A percentile compares a stretch with the other conserved stretches of the same genome.
These are phyloP conservation scores for Rhabdomys dilectus DNA, from an alignment of 2,113 vertebrate species.

Conservation along the genomic window DNA sequence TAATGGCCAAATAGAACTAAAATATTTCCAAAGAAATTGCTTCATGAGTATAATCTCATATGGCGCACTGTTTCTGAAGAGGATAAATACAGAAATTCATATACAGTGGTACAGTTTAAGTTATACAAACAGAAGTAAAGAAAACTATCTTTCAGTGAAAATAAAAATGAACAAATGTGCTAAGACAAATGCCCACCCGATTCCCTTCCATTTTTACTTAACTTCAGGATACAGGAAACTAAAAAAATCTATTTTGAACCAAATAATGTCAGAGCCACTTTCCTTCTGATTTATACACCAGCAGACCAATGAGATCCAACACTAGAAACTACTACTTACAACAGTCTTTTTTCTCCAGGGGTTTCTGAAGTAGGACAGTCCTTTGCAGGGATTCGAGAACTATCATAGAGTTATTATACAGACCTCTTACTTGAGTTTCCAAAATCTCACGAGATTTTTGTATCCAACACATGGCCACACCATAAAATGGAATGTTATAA, in stretches of 20 bases:
- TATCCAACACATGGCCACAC: background rate
- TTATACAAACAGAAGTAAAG: background rate
- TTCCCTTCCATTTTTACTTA: background rate
- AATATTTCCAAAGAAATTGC: constrained; percentile 14
- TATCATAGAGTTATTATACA: background rate
- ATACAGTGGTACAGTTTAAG: background rate
- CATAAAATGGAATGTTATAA: constrained; percentile 15
- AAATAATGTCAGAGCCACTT: background rate
- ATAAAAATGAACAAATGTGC: background rate
- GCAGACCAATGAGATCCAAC: background rate
- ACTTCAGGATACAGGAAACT: constrained; percentile 7
- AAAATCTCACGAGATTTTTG: constrained; percentile 35
- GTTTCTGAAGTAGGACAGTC: background rate
- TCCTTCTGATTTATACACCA: background rate
- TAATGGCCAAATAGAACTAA: background rate
- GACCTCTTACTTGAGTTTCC: constrained; percentile 7
- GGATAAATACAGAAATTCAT: background rate
- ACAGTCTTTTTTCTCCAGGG: background rate
- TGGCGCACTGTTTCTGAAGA: background rate
- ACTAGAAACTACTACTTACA: background rate
- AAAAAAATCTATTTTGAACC: background rate
- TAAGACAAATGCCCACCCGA: background rate
- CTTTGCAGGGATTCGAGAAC: background rate
- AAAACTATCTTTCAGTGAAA: background rate
- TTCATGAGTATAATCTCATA: background rate